phyloP scores from a whole-genome alignment of 1,140 invertebrate genomes.

The Dreissena polymorpha region DNA sequence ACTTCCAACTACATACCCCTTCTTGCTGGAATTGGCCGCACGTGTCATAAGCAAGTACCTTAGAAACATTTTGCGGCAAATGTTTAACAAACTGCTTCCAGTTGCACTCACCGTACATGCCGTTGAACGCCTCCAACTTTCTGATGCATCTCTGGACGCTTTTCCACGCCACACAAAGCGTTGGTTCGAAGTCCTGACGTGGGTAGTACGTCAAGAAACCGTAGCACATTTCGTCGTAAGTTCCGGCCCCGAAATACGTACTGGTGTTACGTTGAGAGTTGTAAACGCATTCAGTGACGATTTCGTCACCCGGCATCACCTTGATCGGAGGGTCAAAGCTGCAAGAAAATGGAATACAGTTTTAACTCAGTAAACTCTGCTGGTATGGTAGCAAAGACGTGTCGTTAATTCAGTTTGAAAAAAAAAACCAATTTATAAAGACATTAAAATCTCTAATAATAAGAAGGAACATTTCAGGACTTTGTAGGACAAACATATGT shows the following conservation, averaged over 20 bases:
- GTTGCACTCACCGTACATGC: conserved; percentile 29
- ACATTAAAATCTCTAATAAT: too few species aligned
- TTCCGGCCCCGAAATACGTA: conserved; percentile 56
- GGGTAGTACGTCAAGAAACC: conserved; percentile 64
- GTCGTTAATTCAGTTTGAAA: too few species aligned
- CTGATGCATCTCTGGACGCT: conserved; percentile 22
- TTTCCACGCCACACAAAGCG: conserved; percentile 39
- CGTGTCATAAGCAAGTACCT: conserved; percentile 5
- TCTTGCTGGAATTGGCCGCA: conserved; percentile 31
- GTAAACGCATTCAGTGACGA: conserved; percentile 61
- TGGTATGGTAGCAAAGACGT: too few species aligned
- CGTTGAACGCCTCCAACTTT: conserved; percentile 36
- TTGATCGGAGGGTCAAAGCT: conserved; percentile 64
- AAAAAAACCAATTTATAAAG: too few species aligned
- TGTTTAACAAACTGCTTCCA: conserved; percentile 27
- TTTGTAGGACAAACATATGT: too few species aligned
- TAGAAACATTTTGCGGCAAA: background rate
- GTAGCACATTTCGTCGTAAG: conserved; percentile 68
- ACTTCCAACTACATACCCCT: conserved; percentile 39
- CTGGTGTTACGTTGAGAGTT: conserved; percentile 45
- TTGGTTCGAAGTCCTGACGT: conserved; percentile 1
- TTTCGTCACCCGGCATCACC: conserved; percentile 61
- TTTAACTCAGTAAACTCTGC: background rate
- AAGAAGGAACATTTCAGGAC: too few species aligned
- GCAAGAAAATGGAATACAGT: conserved; percentile 13